These are phyloP conservation scores for Morelia viridis DNA, from an alignment of 2,797 vertebrate genomes.

Conservation along the genomic window DNA sequence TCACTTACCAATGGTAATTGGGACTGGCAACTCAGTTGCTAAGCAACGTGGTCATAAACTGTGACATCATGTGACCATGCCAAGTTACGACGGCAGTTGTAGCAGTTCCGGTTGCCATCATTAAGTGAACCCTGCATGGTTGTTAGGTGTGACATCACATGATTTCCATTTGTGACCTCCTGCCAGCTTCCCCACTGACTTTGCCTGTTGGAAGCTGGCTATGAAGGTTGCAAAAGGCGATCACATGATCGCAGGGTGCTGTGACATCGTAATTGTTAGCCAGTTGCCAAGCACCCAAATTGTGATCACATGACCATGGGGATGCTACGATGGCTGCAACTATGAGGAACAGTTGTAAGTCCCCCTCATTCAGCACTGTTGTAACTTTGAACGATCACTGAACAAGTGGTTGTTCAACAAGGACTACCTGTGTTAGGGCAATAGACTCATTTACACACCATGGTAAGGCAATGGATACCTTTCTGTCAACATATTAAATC, in stretches of 20 bases:
- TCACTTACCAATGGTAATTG: background rate
- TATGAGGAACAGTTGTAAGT: background rate
- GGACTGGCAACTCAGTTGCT: background rate
- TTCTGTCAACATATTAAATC: background rate
- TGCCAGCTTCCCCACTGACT: background rate
- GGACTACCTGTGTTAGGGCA: background rate
- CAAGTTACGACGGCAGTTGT: background rate
- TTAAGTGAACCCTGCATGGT: background rate
- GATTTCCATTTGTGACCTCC: background rate
- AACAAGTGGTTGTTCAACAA: background rate
- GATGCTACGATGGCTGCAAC: background rate
- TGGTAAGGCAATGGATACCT: background rate
- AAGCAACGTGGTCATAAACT: background rate
- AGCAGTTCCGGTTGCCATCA: background rate
- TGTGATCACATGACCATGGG: background rate
- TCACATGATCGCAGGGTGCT: no score
- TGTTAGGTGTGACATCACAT: rapidly evolving
- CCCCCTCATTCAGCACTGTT: background rate
- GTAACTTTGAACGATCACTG: background rate
- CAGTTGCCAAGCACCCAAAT: no score
- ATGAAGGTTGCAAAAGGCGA: no score
- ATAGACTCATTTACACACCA: background rate
- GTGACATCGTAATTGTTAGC: no score
- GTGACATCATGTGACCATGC: background rate
- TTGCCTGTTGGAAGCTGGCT: no score